Evolutionary conservation across 2,888 invertebrate genomes (phyloP).

Genomic region (Dione vanillae): DNA sequence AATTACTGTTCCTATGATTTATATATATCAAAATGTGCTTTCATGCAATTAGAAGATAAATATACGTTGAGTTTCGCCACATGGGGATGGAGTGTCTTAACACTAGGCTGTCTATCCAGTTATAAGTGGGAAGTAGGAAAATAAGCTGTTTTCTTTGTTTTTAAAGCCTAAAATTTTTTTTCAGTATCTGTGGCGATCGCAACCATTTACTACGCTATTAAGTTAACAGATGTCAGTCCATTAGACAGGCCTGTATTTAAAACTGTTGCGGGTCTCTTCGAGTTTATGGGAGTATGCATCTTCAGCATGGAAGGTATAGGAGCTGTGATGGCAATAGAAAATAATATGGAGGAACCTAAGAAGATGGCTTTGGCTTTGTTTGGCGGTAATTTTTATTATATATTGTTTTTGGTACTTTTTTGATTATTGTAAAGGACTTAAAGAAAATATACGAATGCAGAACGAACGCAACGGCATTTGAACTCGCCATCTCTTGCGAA

Average conservation of each 20-base stretch:
- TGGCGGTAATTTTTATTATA: conserved; percentile 58
- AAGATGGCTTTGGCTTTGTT: conserved; percentile 55
- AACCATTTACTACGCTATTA: conserved; percentile 55
- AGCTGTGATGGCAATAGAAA: conserved; percentile 61
- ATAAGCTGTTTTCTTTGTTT: not conserved
- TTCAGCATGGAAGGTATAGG: conserved; percentile 77
- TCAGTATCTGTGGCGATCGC: conserved; percentile 53
- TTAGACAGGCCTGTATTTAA: conserved; percentile 51
- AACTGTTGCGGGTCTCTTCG: conserved; percentile 51
- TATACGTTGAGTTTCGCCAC: too few relatives aligned
- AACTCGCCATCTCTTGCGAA: too few relatives aligned
- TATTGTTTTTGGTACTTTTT: too few relatives aligned
- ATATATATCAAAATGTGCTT: too few relatives aligned
- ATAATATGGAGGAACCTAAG: conserved; percentile 60
- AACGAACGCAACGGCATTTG: too few relatives aligned
- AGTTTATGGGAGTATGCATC: conserved; percentile 79
- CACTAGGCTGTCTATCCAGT: too few relatives aligned
- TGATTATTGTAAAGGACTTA: too few relatives aligned
- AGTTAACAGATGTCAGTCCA: conserved; percentile 21
- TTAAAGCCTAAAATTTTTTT: conserved; percentile 27
- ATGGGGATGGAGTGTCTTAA: too few relatives aligned
- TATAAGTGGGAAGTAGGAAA: too few relatives aligned
- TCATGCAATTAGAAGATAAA: too few relatives aligned
- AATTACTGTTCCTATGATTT: too few relatives aligned
- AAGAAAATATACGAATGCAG: too few relatives aligned